Evolutionary conservation across 23 tunicate genomes (phyloP), one percentile per base, ranked within the genome.

Genomic region (Styela plicata): DNA sequence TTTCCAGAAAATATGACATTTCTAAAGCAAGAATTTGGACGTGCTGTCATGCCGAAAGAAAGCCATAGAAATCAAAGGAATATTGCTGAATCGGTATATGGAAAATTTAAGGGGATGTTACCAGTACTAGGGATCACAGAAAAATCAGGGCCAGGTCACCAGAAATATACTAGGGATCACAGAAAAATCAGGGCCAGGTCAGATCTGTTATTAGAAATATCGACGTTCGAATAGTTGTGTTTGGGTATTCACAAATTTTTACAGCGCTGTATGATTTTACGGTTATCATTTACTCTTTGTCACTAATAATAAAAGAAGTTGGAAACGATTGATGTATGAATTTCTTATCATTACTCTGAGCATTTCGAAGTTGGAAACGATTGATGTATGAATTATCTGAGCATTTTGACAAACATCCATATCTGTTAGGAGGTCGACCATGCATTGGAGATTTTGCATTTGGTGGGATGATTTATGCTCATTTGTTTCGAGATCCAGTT

Each of bases 391-490:
- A 88, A 16, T 31, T 88, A 24, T 63, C 84, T 35, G 64, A 34
- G 5, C 92, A 88, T 31, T 88, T 88, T 83, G 92, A 88, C 69
- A 53, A 70, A 33, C 87, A 88, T 68, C 92, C 92, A 13, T 88
- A 88, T 63, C 52, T 88, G 29, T 84, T 88, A 26, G 92, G 92
- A 2, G 92, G 92, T 24, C 57, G 73, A 78, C 92, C 92, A 21
- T 88, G 92, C 31, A 63, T 88, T 0, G 92, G 87, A 22, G 92
- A 88, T 33, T 88, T 88, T 66, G 86, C 92, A 23, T 20, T 88
- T 25, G 92, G 82, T 52, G 92, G 92, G 26, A 88, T 88, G 92
- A 34, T 84, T 0, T 88, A 88, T 69, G 92, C 92, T 69, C 92
- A 88, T 83, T 44, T 88, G 34, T 83, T 31, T 63, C 36, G 92